Evolutionary conservation across 2,888 invertebrate genomes (phyloP), one percentile per base, ranked within the genome.

Genomic region (Diarsia mendica): DNA sequence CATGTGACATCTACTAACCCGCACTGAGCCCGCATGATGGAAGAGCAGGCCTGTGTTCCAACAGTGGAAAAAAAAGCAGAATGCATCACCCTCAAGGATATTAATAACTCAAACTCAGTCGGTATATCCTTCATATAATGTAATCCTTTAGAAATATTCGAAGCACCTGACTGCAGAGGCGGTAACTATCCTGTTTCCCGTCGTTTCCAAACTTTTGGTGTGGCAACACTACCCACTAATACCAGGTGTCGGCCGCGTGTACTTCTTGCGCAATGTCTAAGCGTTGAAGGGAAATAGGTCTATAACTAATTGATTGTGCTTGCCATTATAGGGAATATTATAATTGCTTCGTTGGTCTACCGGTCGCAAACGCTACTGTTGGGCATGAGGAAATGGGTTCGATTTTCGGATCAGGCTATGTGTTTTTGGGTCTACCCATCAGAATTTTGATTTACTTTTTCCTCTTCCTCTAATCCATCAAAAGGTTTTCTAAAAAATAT

Each of bases 201-300:
- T 23, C 39, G 55, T 61, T 67, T 61, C 51, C 55, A 63, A 72
- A 70, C 13, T 33, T 70, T 44, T 0, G 20, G 33, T 80, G 58
- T 39, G 23, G 74, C 49, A 72, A 79, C 33, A 67, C 82, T 15
- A 53, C 83, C 82, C 75, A 82, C 83, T 58, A n/a, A 2, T 28
- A n/a, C 44, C 1, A 28, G 44, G 55, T 53, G 44, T 33, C 4
- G 44, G 60, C 49, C 18, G 13, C 33, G n/a, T 5, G 28, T 5
- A 60, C 5, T 71, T 71, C 51, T 82, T 82, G 79, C 73, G 33
- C 23, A 82, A 74, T 6, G 46, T 2, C n/a, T n/a, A n/a, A 65
- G 20, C 15, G 69, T 74, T 58, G 28, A 58, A 67, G 51, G 69
- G 69, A 63, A 77, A 67, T 72, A 61, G 39, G 4, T 72, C n/a